Evolutionary conservation across 2,797 vertebrate genomes (phyloP), one percentile per base, ranked within the genome.

Genomic region (Catamblyrhynchus diadema): DNA sequence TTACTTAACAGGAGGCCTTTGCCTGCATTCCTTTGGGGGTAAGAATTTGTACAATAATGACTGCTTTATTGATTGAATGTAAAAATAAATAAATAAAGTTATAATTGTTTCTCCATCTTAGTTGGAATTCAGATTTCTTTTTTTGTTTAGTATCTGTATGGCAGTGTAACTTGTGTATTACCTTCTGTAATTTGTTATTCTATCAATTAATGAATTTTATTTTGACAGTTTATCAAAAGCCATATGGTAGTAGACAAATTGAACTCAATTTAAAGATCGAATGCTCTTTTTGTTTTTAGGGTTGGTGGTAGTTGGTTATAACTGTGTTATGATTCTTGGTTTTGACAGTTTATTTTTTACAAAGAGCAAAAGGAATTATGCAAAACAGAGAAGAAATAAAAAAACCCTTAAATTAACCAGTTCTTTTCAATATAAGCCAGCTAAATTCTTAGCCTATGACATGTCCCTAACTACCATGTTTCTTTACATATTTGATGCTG

Each of bases 251-350:
- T 86, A 59, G 59, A 61, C 56, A 88, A 69, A 64, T 72, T 23
- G 23, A 77, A 78, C 45, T 94, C 54, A 67, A 32, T 93, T 88
- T 90, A 94, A 95, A 61, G 50, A 73, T 48, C 0, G 5, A 61
- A 37, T 60, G 59, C 72, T 88, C 56, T 27, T 88, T 93, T 84
- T 72, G 28, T 95, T 96, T 95, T 83, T 59, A 69, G 50, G 24
- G 9, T 54, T 81, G 28, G 8, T 54, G 19, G 15, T 54, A 35
- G 35, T 59, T 92, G 67, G 21, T 53, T 89, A 50, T 66, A 70
- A 41, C 73, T 45, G 62, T 20, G 3, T 20, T 42, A 28, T 64
- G 22, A 51, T 45, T 73, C 72, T 93, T 50, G 10, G 0, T 44
- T 94, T 92, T 92, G 70, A 50, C 86, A 53, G 32, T 77, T 84